Base-by-base conservation (phyloP, 1,140 invertebrate species). In the Trissolcus basalis region DNA sequence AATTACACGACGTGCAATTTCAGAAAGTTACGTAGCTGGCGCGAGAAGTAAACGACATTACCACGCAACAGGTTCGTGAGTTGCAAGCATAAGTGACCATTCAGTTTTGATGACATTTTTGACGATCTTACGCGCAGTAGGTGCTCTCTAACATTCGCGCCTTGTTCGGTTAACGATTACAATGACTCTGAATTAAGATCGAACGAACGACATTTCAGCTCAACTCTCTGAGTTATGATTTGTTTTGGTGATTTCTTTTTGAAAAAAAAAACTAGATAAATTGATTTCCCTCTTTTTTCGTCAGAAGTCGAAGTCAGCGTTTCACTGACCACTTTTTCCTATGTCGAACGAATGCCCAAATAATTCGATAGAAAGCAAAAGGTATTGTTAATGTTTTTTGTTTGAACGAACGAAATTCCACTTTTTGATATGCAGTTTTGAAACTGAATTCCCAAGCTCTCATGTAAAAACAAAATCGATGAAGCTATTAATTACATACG, bases 61-160 rank as follows among this genome's bases (percentile, higher is more conserved):
- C 70, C 67, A 74, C 71, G 70, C 77, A 78, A 78, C 77, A 78
- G 71, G 77, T 78, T 75, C 77, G 77, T 75, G 67, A 78, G 65
- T 74, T 32, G 65, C 67, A 75, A 78, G 67, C 71, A 43, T 78
- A 78, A 78, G 71, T 78, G 71, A 75, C 70, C 67, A 56, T 71
- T 67, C 63, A 75, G 63, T 64, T 71, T 75, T 70, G 63, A 78
- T 63, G 61, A 70, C 70, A 58, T 71, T 78, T 75, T 70, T 71
- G 64, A 75, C 49, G 61, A 72, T 71, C 63, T 74, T 68, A 58
- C 44, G 51, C 47, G 58, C 9, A 19, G 47, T 19, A 68, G 44
- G 50, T 39, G 14, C 19, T 1, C 7, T 13, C 27, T 27, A 14
- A 48, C 51, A 72, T 72, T 71, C 19, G 19, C 19, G 1, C 19